phyloP scores from a whole-genome alignment of 30 jellyfish, hydroid and myxozoan species.

The Aurelia coerulea region DNA sequence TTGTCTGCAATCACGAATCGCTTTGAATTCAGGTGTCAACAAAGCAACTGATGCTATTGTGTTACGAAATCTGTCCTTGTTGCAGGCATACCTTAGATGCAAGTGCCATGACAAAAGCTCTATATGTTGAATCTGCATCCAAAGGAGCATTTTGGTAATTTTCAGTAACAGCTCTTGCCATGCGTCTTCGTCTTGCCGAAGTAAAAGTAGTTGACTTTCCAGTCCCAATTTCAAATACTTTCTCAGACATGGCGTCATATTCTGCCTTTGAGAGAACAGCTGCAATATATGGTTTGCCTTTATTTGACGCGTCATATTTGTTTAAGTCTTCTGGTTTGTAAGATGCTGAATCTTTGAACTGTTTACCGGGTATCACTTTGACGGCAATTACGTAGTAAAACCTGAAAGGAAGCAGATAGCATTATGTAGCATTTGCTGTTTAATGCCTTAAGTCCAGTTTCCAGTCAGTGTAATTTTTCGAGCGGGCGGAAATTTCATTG shows the following conservation, averaged over 20 bases:
- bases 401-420: neutral
- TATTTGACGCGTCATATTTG: slow-evolving; percentile 19
- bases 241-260: neutral
- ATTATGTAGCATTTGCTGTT: too few species aligned
- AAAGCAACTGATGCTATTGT: too few species aligned
- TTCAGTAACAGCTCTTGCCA: slow-evolving; percentile 28
- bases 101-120: slow-evolving; percentile 55
- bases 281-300: slow-evolving; percentile 66
- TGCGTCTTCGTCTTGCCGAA: slow-evolving; percentile 22
- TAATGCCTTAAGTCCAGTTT: too few species aligned
- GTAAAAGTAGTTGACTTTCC: slow-evolving; percentile 16
- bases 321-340: slow-evolving; percentile 38
- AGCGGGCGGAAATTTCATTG: too few species aligned
- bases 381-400: slow-evolving; percentile 50
- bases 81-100: slow-evolving; percentile 33
- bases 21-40: too few species aligned
- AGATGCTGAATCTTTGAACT: slow-evolving; percentile 19
- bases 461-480: too few species aligned
- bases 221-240: slow-evolving; percentile 45
- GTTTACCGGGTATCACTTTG: neutral
- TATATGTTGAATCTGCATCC: slow-evolving; percentile 45
- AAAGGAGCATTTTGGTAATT: slow-evolving; percentile 39
- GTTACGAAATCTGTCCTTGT: too few species aligned
- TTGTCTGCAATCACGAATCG: too few species aligned
- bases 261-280: slow-evolving; percentile 48